Evolutionary conservation across 2,113 vertebrate species (phyloP).

Genomic region (Phalacrocorax brasilianus): DNA sequence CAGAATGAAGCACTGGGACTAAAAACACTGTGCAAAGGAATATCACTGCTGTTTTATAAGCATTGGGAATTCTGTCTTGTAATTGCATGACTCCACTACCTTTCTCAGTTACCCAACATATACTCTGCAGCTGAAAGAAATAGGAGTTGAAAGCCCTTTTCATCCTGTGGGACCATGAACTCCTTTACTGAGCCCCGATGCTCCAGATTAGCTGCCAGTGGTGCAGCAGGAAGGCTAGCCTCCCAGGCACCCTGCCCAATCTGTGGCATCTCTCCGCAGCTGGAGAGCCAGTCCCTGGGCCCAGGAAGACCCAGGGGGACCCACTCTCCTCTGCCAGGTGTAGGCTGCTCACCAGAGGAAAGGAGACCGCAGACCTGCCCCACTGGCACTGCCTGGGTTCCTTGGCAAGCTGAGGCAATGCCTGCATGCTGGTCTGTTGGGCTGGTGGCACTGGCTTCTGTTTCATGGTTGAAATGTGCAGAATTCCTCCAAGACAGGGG

Average conservation of each 20-base stretch:
- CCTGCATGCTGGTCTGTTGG: fast-evolving
- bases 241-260: not conserved
- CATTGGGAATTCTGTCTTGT: not conserved
- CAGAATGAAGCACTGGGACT: not conserved
- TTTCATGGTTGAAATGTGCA: not conserved
- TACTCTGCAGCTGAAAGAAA: not conserved
- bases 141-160: not conserved
- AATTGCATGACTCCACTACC: not conserved
- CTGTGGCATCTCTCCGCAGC: not conserved
- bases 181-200: not conserved
- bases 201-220: not conserved
- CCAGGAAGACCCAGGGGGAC: fast-evolving
- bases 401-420: not conserved
- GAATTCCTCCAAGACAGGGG: not conserved
- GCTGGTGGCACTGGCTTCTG: not conserved
- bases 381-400: fast-evolving
- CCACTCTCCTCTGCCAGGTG: not conserved
- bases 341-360: fast-evolving
- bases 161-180: fast-evolving
- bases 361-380: not conserved
- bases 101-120: not conserved
- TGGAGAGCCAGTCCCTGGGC: fast-evolving
- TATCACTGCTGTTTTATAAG: not conserved
- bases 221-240: fast-evolving
- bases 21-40: not conserved